Percentiles rank a stretch among this genome's conserved stretches.
Conservation (phyloP, 2,113 vertebrate genomes). For the Hemiprocne comata region DNA sequence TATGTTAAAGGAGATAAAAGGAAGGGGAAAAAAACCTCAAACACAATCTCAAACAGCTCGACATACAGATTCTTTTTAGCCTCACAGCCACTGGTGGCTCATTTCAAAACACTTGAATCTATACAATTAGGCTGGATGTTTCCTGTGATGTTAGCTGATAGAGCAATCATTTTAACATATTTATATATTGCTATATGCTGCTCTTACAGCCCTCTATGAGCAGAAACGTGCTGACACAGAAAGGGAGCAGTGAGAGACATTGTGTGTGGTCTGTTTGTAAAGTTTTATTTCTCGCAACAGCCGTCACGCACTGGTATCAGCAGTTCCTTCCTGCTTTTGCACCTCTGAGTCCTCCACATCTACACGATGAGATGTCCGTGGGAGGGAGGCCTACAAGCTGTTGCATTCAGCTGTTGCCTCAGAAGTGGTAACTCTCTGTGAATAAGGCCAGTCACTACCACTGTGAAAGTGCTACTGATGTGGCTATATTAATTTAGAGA, state of each 20-base stretch:
- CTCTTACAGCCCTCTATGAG: not conserved
- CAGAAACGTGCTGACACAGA: rapidly evolving
- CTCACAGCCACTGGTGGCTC: not conserved
- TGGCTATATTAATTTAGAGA: not conserved
- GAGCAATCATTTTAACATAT: not conserved
- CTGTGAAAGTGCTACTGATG: not conserved
- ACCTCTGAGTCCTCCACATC: not conserved
- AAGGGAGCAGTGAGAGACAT: not conserved
- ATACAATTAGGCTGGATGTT: not conserved
- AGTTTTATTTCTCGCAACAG: not conserved
- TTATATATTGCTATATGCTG: not conserved
- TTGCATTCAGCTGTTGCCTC: conserved; percentile 8
- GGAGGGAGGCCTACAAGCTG: not conserved
- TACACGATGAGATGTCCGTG: not conserved
- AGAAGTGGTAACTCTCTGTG: not conserved
- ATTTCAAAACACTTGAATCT: not conserved
- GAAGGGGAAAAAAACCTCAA: not conserved
- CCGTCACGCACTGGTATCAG: not conserved
- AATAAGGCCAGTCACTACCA: not conserved
- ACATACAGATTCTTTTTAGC: not conserved
- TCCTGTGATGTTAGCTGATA: not conserved
- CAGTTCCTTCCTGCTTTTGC: not conserved
- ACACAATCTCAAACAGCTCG: not conserved
- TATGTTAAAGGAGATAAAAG: not conserved
- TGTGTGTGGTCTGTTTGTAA: not conserved